Conservation (phyloP, 64 coral and sea anemone genomes). For the Astreopora myriophthalma region DNA sequence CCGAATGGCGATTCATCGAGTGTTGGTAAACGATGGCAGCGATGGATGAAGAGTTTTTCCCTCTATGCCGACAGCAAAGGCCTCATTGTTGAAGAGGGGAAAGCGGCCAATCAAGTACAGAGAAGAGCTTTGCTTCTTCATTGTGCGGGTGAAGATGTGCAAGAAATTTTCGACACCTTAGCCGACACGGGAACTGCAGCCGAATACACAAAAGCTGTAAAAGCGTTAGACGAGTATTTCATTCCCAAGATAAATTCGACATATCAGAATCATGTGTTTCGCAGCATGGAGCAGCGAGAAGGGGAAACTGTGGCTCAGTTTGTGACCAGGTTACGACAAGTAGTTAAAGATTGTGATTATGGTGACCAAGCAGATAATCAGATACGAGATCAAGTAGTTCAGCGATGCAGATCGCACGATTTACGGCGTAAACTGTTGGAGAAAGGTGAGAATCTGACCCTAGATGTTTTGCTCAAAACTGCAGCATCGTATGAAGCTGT, state of each 20-base stretch:
- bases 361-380: not conserved
- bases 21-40: not conserved
- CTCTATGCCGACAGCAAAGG: not conserved
- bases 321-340: not conserved
- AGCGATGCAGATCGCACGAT: not conserved
- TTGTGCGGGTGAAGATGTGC: not conserved
- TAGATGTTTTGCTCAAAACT: not conserved
- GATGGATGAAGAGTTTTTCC: not conserved
- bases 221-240: not conserved
- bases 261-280: not conserved
- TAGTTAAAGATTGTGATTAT: not conserved
- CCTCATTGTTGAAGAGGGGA: not conserved
- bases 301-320: not conserved
- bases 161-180: not conserved
- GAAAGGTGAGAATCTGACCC: not conserved
- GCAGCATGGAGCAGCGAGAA: not conserved
- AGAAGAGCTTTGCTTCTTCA: not conserved
- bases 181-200: not conserved
- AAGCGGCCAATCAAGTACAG: not conserved
- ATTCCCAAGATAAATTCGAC: not conserved
- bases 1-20: not conserved
- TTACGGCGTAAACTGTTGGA: not conserved
- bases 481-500: not conserved
- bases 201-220: not conserved
- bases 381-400: too few relatives aligned